Base-by-base conservation (phyloP, 2,113 vertebrate genomes). In the Pygathrix nemaeus region DNA sequence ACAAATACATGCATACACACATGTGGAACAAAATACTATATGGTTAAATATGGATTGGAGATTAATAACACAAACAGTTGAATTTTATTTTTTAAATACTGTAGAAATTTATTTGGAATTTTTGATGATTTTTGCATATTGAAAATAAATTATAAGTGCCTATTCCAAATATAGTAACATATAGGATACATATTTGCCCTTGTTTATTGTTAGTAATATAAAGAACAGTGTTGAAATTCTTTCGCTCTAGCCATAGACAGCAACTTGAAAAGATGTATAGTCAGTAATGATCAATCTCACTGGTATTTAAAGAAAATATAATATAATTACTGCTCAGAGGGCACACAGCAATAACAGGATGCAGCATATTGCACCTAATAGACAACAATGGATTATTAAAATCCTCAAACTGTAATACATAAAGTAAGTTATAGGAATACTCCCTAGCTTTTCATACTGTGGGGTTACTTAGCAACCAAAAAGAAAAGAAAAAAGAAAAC, bases 341-440 rank as follows among this genome's bases (percentile, higher is more conserved):
- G 10, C 76, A 93, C 45, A 83, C 0, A 68, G 25, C 25, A 91
- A 64, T 84, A 96, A 95, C 7, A 68, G 32, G 21, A 96, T 50
- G 13, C 16, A 68, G 21, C 3, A 93, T 23, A 93, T 35, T 84
- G 9, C 48, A 80, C 21, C 35, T 95, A 92, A 27, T 38, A 95
- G 43, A 84, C 1, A 88, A 76, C 25, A 84, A 78, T 48, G 3
- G 73, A 91, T 95, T 87, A 83, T 76, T 94, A 90, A 90, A 96
- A 82, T 73, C 21, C 4, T 83, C 25, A 72, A 94, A 95, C 79
- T 87, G 78, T 52, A 25, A 43, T 64, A 70, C 40, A 88, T 40
- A 87, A 84, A 96, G 8, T 55, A 90, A 96, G 10, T 88, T 97
- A 72, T 45, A 57, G 70, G 88, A 92, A 48, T 3, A 81, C 0